phyloP scores from a whole-genome alignment of 2,113 vertebrate species.

The Anhinga rufa region DNA sequence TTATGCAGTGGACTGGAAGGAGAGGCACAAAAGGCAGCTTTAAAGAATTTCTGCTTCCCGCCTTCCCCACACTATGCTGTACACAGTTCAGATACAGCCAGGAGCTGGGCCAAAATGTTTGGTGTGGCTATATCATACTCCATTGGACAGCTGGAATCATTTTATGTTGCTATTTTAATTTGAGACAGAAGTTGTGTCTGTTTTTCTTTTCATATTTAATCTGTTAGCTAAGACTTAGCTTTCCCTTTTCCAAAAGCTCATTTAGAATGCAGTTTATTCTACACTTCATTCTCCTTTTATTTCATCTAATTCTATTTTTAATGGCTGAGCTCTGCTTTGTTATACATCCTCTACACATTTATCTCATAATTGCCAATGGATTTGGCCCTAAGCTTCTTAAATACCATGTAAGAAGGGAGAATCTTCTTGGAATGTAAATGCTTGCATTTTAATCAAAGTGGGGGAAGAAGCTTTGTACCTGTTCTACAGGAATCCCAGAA shows the following conservation, averaged over 20 bases:
- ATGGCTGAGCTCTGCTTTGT: neutral
- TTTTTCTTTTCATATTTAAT: slow-evolving; percentile 48
- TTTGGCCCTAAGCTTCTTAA: neutral
- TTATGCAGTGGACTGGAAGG: neutral
- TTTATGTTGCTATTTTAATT: slow-evolving; percentile 56
- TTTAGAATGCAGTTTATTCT: neutral
- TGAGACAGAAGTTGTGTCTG: slow-evolving; percentile 31
- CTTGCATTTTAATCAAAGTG: neutral
- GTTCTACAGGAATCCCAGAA: neutral
- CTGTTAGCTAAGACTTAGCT: slow-evolving; percentile 4
- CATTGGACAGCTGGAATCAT: slow-evolving; percentile 29
- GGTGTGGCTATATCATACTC: slow-evolving; percentile 8
- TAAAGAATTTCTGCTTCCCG: neutral
- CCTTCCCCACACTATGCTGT: neutral
- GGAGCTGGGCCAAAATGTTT: slow-evolving; percentile 12
- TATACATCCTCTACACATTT: neutral
- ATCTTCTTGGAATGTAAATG: neutral
- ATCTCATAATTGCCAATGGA: neutral
- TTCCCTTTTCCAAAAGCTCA: neutral
- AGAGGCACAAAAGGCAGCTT: neutral
- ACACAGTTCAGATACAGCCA: neutral
- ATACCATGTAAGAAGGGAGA: neutral
- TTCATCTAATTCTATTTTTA: neutral
- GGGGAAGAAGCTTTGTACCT: neutral
- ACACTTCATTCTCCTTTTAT: neutral